Conservation (phyloP, 2,113 vertebrate species). For the Nothocercus nigrocapillus region DNA sequence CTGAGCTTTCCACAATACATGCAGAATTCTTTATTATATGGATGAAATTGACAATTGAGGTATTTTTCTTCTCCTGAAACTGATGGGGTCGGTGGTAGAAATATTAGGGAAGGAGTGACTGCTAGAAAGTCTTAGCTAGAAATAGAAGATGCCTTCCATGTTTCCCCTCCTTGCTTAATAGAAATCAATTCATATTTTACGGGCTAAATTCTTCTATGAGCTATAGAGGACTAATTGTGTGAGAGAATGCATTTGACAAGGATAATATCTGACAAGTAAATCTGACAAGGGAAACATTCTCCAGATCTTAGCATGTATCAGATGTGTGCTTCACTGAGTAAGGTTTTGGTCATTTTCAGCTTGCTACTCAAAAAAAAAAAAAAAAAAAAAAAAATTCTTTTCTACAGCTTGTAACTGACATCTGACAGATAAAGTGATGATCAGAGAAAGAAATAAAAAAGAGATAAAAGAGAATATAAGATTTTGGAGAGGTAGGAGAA, state of each 20-base stretch:
- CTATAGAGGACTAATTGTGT: background rate
- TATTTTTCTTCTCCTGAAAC: background rate
- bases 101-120: background rate
- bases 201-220: background rate
- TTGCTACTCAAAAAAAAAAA: background rate
- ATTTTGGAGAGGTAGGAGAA: background rate
- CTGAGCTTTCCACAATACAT: fast-evolving
- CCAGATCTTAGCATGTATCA: background rate
- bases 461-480: constrained; percentile 44
- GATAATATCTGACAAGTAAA: background rate
- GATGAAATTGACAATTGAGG: background rate
- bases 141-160: background rate
- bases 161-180: background rate
- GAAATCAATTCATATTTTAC: background rate
- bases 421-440: constrained; percentile 33
- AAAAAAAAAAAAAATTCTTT: background rate
- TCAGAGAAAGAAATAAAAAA: constrained; percentile 20
- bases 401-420: background rate
- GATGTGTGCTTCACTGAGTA: background rate
- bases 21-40: background rate
- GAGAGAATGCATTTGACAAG: background rate
- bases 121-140: background rate
- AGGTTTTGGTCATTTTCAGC: background rate
- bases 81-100: background rate
- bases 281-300: background rate